Percentiles rank a stretch among this genome's conserved stretches.
Conservation (phyloP, 2,888 invertebrate genomes). For the Electrophaes corylata region DNA sequence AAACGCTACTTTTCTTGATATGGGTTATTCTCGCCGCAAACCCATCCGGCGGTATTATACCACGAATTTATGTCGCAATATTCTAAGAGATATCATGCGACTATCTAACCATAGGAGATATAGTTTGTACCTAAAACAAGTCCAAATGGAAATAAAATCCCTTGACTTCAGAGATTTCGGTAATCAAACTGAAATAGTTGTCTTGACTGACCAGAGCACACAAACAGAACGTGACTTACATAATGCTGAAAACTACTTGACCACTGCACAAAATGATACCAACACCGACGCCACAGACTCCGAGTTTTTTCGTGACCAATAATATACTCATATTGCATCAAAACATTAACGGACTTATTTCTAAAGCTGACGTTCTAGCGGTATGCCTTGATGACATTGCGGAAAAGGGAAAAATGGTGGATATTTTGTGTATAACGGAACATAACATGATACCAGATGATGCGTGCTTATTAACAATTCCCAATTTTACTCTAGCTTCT, state of each 20-base stretch:
- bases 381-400: not conserved
- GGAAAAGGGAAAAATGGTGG: not conserved
- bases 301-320: constrained; percentile 9
- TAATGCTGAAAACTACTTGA: not conserved
- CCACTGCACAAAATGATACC: not conserved
- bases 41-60: not conserved
- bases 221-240: too few relatives aligned
- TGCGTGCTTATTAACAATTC: not conserved
- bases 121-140: too few relatives aligned
- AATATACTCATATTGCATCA: constrained; percentile 3
- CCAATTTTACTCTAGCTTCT: constrained; percentile 5
- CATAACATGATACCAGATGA: not conserved
- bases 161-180: not conserved
- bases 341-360: constrained; percentile 4
- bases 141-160: not conserved
- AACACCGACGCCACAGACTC: not conserved
- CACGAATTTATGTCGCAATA: constrained; percentile 2
- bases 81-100: constrained; percentile 2
- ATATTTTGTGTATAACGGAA: constrained; percentile 1
- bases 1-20: constrained; percentile 3
- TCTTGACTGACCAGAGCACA: constrained; percentile 1
- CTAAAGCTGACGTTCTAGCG: not conserved
- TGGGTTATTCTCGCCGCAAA: not conserved
- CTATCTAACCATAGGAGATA: not conserved
- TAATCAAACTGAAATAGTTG: not conserved